Evolutionary conservation across 2,797 vertebrate species (phyloP), one percentile per base, ranked within the genome.

Genomic region (Eleutherodactylus coqui): DNA sequence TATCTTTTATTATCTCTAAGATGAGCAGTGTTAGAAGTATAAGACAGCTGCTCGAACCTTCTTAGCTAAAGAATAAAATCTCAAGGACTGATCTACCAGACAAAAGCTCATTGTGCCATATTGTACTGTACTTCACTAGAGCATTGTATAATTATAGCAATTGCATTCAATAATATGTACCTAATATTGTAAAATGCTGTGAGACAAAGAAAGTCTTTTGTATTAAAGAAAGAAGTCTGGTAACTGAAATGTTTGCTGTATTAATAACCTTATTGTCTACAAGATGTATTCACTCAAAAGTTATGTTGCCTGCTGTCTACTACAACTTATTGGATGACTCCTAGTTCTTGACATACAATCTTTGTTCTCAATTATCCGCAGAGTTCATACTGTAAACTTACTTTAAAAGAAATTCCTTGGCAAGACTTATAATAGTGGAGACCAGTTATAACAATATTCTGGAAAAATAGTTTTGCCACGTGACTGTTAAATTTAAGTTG

Each of bases 181-280:
- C 19, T n/a, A 41, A 41, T 32, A 24, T 5, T 70, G 67, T 41
- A 41, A 70, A 24, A 9, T 9, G 9, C 67, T 4, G 9, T 21
- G 21, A 70, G 4, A 70, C 36, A 64, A 64, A 70, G 19, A 70
- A 24, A 41, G 19, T 19, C 10, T 24, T 41, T 41, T 70, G 21
- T 70, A 70, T 70, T 70, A 24, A 70, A 70, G 27, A 36, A 41
- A 70, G 67, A 11, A 41, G 1, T 5, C 67, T 70, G n/a, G 36
- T 70, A 41, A 70, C 10, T 69, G 64, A 36, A 69, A 69, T 69
- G 34, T 21, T 36, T 69, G 17, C 34, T 34, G 19, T 69, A 27
- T 21, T 69, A 69, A 69, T 69, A 17, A 36, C 60, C 14, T 32
- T 64, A 64, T 64, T 64, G 62, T 64, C 62, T 64, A 32, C 29